Percentiles rank a stretch among this genome's conserved stretches.
These are phyloP conservation scores for Potamarius usumacintae DNA, from an alignment of 2,113 vertebrate genomes.

Conservation along the genomic window DNA sequence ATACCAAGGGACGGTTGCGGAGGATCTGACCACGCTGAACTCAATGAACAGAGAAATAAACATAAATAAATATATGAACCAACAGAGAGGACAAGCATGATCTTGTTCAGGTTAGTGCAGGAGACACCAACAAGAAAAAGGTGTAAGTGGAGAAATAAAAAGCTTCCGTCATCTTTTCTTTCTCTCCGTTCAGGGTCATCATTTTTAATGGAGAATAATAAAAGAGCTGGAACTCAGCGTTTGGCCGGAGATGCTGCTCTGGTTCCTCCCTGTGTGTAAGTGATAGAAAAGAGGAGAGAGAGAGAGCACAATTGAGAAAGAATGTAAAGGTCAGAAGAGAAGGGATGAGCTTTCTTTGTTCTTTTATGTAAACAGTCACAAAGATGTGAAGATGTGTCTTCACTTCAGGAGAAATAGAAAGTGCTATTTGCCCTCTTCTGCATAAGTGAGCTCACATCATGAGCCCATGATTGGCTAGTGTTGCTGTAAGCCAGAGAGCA, in stretches of 20 bases:
- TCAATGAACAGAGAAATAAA: constrained; percentile 62
- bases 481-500: not conserved
- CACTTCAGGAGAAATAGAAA: not conserved
- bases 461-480: not conserved
- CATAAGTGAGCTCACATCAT: not conserved
- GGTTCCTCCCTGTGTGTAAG: constrained; percentile 80
- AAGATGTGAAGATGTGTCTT: not conserved
- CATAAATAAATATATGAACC: not conserved
- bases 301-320: not conserved
- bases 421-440: not conserved
- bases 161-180: constrained; percentile 54
- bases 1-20: constrained; percentile 27
- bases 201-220: constrained; percentile 28
- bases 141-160: constrained; percentile 38
- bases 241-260: constrained; percentile 90
- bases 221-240: constrained; percentile 77
- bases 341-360: not conserved
- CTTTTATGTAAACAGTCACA: not conserved
- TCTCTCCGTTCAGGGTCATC: constrained; percentile 51
- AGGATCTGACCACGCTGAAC: constrained; percentile 67
- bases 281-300: not conserved
- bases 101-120: constrained; percentile 60
- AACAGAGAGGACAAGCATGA: not conserved
- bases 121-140: constrained; percentile 45
- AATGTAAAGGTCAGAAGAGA: not conserved